A percentile compares a stretch with the other conserved stretches of the same genome.
These are phyloP conservation scores for Bombus haemorrhoidalis DNA, from an alignment of 1,140 invertebrate species.

Conservation along the genomic window DNA sequence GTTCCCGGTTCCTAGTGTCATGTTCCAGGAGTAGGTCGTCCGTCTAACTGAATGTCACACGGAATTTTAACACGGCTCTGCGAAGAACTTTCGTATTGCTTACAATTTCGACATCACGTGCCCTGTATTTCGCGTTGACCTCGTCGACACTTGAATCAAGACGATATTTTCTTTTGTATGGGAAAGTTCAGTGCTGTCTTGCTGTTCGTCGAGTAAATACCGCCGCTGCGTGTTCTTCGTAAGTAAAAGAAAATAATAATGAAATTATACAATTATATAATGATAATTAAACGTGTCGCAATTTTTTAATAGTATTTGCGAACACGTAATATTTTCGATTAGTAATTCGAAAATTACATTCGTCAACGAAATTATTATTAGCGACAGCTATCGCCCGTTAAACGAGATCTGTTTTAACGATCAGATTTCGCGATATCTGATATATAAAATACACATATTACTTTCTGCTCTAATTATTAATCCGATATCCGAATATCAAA, in stretches of 20 bases:
- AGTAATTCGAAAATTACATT: neutral
- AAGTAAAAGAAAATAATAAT: neutral
- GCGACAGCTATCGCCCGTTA: neutral
- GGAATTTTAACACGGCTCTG: neutral
- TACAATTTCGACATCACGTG: neutral
- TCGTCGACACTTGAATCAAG: neutral
- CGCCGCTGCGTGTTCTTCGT: neutral
- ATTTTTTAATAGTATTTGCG: neutral
- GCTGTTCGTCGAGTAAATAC: neutral
- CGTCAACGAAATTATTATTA: neutral
- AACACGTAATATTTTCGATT: neutral
- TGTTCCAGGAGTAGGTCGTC: neutral
- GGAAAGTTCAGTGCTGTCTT: neutral
- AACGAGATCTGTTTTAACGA: slow-evolving; percentile 9
- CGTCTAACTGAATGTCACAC: neutral
- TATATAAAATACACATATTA: neutral
- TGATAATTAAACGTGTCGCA: neutral
- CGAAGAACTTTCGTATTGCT: neutral
- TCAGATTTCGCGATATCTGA: neutral
- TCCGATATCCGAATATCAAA: neutral
- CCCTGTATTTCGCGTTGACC: neutral
- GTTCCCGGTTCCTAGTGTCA: neutral
- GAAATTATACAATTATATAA: too few relatives aligned
- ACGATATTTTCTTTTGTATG: neutral
- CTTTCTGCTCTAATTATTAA: slow-evolving; percentile 17